Base-by-base conservation (phyloP, 1,140 invertebrate species). In the Cryptotermes secundus region DNA sequence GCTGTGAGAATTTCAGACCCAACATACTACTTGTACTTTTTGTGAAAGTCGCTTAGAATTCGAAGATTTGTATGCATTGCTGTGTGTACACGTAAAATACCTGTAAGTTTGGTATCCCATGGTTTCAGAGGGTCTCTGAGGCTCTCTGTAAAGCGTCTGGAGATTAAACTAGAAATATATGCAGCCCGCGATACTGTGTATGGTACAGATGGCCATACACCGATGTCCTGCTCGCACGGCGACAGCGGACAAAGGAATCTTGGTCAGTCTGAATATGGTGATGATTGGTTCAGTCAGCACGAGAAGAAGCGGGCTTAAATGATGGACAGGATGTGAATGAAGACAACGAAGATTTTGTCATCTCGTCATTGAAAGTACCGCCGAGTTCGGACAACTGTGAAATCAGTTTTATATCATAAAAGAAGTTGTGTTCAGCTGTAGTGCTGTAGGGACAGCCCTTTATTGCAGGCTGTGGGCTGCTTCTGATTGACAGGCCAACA, bases 331-430 rank as follows among this genome's bases (percentile, higher is more conserved):
- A n/a, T 72, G 59, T 72, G 7, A 31, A 72, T 72, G n/a, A 72
- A 14, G 59, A n/a, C 10, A 14, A n/a, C 26, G 7, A 26, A 31
- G 4, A n/a, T 72, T 72, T 31, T 72, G n/a, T 72, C 59, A 31
- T 72, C 59, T 72, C 31, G 59, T 72, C 59, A 72, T n/a, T 31
- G 59, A 72, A 72, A 72, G n/a, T 72, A 31, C 59, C 59, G 6
- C n/a, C 59, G 59, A 72, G 59, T 72, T 72, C 59, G 59, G 59
- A 72, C 59, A 72, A 72, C 59, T 72, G 59, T 72, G 59, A 72
- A 72, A 72, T 72, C 26, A 72, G 59, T 72, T 72, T 72, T 72
- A 31, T 72, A 72, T 72, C 59, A 72, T 6, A n/a, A 59, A 59
- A 59, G 59, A 72, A 72, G 59, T n/a, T 72, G 6, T 31, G 59